Conservation (phyloP, 2,888 invertebrate genomes). For the Tenodera sinensis region DNA sequence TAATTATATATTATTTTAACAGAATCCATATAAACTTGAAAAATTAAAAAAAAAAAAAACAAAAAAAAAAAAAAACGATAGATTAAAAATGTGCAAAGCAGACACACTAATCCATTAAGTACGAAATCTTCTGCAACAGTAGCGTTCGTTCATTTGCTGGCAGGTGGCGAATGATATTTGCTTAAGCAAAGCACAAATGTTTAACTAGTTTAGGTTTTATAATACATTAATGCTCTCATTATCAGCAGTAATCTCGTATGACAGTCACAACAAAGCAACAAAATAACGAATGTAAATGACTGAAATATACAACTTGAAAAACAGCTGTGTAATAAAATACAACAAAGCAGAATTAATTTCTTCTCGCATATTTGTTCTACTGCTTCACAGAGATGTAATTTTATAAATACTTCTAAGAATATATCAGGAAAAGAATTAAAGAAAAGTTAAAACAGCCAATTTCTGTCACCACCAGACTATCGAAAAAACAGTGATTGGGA, state of each 20-base stretch:
- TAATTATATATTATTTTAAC: no score
- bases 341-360: background rate
- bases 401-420: no score
- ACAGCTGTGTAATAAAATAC: background rate
- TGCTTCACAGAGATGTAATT: background rate
- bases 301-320: background rate
- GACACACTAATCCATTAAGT: background rate
- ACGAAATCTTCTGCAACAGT: background rate
- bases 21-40: no score
- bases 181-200: background rate
- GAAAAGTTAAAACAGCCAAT: no score
- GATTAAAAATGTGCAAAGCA: no score
- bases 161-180: background rate
- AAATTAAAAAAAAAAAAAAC: no score
- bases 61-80: no score
- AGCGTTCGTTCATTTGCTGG: background rate
- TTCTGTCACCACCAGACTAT: no score
- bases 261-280: background rate
- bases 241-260: background rate
- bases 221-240: background rate
- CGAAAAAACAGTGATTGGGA: no score
- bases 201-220: background rate
- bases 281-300: background rate
- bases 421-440: no score
- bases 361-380: background rate